Percentiles rank a stretch among this genome's conserved stretches.
These are phyloP conservation scores for Willowsia nigromaculata DNA, from an alignment of 2,888 invertebrate species.

Conservation along the genomic window DNA sequence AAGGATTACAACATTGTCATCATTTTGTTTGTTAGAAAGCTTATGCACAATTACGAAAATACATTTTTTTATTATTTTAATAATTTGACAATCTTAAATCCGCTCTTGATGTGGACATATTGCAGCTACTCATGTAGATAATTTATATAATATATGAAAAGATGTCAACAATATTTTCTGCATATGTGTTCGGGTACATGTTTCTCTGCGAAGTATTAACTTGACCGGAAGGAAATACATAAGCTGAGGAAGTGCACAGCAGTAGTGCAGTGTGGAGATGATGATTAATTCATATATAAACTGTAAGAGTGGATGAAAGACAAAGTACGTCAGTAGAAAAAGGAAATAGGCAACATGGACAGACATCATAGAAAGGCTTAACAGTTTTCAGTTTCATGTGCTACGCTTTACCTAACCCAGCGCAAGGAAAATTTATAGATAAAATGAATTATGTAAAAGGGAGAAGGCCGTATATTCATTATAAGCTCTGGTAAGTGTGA, in stretches of 20 bases:
- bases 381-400: not conserved
- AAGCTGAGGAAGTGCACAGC: not conserved
- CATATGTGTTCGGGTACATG: not conserved
- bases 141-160: not conserved
- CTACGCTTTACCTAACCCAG: not conserved
- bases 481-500: not conserved
- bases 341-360: slow-evolving; percentile 21
- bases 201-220: not conserved
- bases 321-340: not conserved
- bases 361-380: not conserved
- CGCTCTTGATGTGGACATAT: not conserved
- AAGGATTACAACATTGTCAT: no score
- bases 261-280: not conserved
- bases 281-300: not conserved
- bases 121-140: not conserved
- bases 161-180: not conserved
- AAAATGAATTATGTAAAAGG: slow-evolving; percentile 13
- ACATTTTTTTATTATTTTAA: not conserved
- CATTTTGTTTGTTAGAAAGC: not conserved
- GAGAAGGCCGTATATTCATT: not conserved
- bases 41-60: not conserved
- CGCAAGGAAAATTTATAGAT: slow-evolving; percentile 8
- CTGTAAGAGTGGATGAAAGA: not conserved
- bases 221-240: slow-evolving; percentile 58
- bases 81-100: not conserved